Base-by-base conservation (phyloP, 2,113 vertebrate species). In the Bujurquina vittata region DNA sequence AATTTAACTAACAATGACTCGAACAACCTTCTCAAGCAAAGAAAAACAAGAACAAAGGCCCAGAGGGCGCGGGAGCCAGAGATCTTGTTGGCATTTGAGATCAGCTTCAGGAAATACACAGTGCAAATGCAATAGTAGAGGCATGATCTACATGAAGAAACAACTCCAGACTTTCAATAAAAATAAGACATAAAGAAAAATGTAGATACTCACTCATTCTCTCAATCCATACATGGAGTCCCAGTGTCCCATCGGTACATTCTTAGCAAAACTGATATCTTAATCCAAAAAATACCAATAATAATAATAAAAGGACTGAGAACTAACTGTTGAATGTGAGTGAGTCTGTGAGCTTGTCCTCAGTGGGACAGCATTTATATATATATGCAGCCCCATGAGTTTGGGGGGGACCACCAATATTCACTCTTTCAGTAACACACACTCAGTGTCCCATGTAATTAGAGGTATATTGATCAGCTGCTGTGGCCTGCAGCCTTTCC, bases 391-490 rank as follows among this genome's bases (percentile, higher is more conserved):
- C 84, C 61, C 85, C 79, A 75, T 63, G 79, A 85, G 72, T 91
- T 92, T 86, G 1, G 83, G 65, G 78, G 85, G 85, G 56, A 67
- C 20, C 49, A 58, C 40, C 59, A 72, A 79, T 75, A 79, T 61
- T 75, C 73, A 57, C 65, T 46, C 59, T 59, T 18, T 83, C 75
- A 65, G 57, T 62, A 79, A 75, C 82, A 81, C 78, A 85, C 75
- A 63, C 84, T 80, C 84, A 80, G 75, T 23, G 49, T 57, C 52
- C 40, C 74, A 83, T 89, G 86, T 96, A 95, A 96, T 96, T 95
- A 96, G 89, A 85, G 86, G 67, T 23, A 23, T 94, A 96, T 96
- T 95, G 96, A 96, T 95, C 87, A 90, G 86, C 91, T 81, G 80
- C 52, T 75, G 55, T 90, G 92, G 90, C 95, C 95, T 84, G 89